Evolutionary conservation across 2,888 invertebrate species (phyloP), one percentile per base, ranked within the genome.

Genomic region (Polymixis flavicincta): DNA sequence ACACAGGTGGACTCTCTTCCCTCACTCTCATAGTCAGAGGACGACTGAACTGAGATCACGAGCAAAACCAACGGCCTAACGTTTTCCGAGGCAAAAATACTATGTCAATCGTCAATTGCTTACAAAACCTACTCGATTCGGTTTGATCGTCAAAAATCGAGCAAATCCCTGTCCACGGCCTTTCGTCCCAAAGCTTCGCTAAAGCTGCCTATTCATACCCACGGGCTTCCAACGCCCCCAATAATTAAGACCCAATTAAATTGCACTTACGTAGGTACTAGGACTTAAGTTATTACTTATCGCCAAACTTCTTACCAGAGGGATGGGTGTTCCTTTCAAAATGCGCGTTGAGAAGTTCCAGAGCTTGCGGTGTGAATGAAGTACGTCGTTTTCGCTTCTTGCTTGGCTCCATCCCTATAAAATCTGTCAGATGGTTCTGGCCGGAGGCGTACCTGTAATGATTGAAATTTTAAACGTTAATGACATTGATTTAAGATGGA

Each of bases 301-400:
- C 2, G 19, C 9, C 13, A 50, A 63, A 73, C 89, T 66, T 96
- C 89, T 66, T 96, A 99, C 99, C 99, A 95, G 99, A 99, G 55
- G 99, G 99, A 97, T 99, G 99, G 74, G 99, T 99, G 96, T 99
- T 99, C 90, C 98, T 97, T 95, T 99, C 99, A 92, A 99, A 99
- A 95, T 99, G 99, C 76, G 98, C 98, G 94, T 99, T 99, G 77
- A 99, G 97, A 82, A 99, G 97, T 95, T 99, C 99, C 90, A 99
- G 95, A 22, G 99, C 99, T 94, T 99, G 99, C 1, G 99, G 99
- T 8, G 99, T 99, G 96, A 99, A 99, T 0, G 99, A 99, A 55
- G 99, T 99, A 90, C 99, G 97, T 89, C 99, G 97, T 96, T 99
- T 99, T 90, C 99, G 97, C 92, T 99, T 99, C 97, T 99, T 99